Conservation (phyloP, 2,797 vertebrate species). For the Poecilia gillii region DNA sequence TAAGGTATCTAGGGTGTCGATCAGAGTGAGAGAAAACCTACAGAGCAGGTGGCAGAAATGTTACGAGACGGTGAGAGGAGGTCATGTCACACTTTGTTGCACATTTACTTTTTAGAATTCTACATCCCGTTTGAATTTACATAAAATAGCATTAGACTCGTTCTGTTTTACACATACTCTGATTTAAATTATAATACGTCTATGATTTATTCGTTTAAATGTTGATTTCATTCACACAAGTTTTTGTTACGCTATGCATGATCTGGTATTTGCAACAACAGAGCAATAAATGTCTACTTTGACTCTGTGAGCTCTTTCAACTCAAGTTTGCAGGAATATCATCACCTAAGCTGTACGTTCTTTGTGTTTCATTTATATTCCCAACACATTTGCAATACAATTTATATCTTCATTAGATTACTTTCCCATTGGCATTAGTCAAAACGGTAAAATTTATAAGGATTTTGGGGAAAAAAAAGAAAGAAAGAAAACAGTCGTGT, state of each 20-base stretch:
- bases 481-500: neutral
- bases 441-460: neutral
- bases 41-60: constrained; percentile 10
- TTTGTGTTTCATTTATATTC: neutral
- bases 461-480: neutral
- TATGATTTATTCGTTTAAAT: neutral
- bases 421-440: neutral
- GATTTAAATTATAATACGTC: neutral
- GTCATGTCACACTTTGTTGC: neutral
- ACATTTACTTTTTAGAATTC: neutral
- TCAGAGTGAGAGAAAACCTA: constrained; percentile 86
- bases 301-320: neutral
- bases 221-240: neutral
- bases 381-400: neutral
- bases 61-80: constrained; percentile 6
- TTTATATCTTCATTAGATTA: neutral
- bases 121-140: neutral
- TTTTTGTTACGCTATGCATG: neutral
- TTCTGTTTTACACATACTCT: neutral
- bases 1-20: constrained; percentile 85
- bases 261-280: neutral
- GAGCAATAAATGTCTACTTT: neutral
- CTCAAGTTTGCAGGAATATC: neutral
- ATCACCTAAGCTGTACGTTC: neutral
- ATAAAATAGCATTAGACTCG: neutral